phyloP scores from a whole-genome alignment of 2,113 vertebrate genomes.

The Megaceryle maxima region DNA sequence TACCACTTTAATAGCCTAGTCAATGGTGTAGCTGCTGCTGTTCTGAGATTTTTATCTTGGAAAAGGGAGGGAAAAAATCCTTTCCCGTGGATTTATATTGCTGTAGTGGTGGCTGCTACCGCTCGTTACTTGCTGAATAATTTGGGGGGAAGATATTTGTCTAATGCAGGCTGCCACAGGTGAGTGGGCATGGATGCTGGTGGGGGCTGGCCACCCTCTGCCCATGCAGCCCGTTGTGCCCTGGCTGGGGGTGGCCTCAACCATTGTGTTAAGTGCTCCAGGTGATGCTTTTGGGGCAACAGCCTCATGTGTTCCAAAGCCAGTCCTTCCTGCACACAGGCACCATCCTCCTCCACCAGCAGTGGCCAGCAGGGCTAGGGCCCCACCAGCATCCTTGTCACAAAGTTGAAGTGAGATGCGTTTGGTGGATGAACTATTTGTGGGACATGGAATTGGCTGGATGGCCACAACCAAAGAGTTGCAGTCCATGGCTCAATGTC shows the following conservation, averaged over 20 bases:
- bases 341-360: neutral
- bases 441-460: neutral
- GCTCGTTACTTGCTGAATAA: neutral
- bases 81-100: neutral
- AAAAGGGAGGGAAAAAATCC: neutral
- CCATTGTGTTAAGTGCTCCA: neutral
- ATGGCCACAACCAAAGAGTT: neutral
- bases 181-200: neutral
- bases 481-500: neutral
- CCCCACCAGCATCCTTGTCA: neutral
- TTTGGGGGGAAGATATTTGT: neutral
- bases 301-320: neutral
- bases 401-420: neutral
- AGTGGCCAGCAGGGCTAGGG: neutral
- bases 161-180: neutral
- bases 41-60: constrained; percentile 21
- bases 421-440: accelerated
- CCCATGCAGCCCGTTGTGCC: neutral
- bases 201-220: neutral
- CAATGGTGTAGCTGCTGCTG: neutral
- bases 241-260: neutral
- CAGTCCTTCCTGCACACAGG: neutral
- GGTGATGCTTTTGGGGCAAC: neutral
- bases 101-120: neutral
- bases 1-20: constrained; percentile 39